These are phyloP conservation scores for Glyphotaelius pellucidus DNA, from an alignment of 2,888 invertebrate species.

Conservation along the genomic window DNA sequence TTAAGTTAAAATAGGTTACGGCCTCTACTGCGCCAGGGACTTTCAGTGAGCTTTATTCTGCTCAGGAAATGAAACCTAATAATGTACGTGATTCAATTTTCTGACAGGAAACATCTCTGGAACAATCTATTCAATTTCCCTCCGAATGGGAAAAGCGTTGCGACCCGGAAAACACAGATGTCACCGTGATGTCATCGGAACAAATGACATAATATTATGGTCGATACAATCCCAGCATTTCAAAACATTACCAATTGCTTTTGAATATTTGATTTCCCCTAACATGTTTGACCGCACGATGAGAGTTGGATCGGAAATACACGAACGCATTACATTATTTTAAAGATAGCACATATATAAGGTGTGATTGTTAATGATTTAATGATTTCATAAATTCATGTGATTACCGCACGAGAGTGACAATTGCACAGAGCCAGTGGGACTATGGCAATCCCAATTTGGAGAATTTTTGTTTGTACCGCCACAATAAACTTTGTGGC, in stretches of 20 bases:
- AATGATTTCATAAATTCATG: no score
- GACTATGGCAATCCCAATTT: no score
- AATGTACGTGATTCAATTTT: conserved; percentile 49
- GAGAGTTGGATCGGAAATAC: no score
- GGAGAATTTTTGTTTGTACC: no score
- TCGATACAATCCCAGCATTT: neutral
- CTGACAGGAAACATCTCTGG: conserved; percentile 12
- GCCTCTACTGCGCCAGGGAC: conserved; percentile 25
- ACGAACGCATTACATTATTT: no score
- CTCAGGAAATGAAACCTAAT: neutral
- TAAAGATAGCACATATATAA: no score
- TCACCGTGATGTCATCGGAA: neutral
- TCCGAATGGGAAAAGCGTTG: conserved; percentile 25
- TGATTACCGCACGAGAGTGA: no score
- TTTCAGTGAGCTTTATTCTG: neutral
- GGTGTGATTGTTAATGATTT: no score
- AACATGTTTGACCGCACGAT: neutral
- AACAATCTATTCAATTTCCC: conserved; percentile 42
- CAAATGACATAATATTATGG: neutral
- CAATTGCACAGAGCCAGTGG: no score
- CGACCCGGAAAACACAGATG: neutral
- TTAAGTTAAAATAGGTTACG: neutral
- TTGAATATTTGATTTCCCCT: neutral
- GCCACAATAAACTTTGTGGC: no score
- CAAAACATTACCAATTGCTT: neutral